Percentiles rank a stretch among this genome's conserved stretches.
These are phyloP conservation scores for Hedychridium roseum DNA, from an alignment of 2,888 invertebrate genomes.

Conservation along the genomic window DNA sequence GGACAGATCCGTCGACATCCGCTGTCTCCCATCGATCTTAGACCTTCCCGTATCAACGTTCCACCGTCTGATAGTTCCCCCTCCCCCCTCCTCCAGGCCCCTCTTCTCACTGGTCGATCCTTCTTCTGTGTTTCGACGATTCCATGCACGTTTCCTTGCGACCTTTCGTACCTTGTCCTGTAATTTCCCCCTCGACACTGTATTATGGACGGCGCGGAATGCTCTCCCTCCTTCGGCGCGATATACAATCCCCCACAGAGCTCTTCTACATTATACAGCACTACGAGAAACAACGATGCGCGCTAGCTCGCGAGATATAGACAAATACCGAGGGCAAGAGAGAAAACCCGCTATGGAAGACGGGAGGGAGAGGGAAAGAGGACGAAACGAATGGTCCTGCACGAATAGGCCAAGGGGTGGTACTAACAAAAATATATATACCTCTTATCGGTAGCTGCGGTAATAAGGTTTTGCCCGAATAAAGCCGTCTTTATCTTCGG, in stretches of 20 bases:
- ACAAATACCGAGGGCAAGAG: no score
- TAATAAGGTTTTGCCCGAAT: no score
- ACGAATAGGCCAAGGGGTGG: no score
- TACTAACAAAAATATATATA: no score
- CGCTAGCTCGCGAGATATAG: no score
- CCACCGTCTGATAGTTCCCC: not conserved
- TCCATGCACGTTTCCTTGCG: not conserved
- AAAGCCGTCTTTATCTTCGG: no score
- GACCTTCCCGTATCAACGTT: constrained; percentile 3
- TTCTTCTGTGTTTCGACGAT: not conserved
- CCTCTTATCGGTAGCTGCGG: no score
- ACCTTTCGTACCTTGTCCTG: constrained; percentile 14
- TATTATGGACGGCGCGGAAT: not conserved
- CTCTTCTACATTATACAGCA: constrained; percentile 11
- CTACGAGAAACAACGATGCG: constrained; percentile 16
- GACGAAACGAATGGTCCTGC: no score
- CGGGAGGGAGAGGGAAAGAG: no score
- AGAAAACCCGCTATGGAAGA: no score
- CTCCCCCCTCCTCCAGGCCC: constrained; percentile 8
- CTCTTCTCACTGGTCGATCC: not conserved
- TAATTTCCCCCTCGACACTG: constrained; percentile 16
- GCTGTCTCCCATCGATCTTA: constrained; percentile 23
- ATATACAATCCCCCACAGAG: no score
- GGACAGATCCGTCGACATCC: not conserved
- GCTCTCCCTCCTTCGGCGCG: constrained; percentile 1